These are phyloP conservation scores for Craseonycteris thonglongyai DNA, from an alignment of 2,113 vertebrate genomes.

Conservation along the genomic window DNA sequence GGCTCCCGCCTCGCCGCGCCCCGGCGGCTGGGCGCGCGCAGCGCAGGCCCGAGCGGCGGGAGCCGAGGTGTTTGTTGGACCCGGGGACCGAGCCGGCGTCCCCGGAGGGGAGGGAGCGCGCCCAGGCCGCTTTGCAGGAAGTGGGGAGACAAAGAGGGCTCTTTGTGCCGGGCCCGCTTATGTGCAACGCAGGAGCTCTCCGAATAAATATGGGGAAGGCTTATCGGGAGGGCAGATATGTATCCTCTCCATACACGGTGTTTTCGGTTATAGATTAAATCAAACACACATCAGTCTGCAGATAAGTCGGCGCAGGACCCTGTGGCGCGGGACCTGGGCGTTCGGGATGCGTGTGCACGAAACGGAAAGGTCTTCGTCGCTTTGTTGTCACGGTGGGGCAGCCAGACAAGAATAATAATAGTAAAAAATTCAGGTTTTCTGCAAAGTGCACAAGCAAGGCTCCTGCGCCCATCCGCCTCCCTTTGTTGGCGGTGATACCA, in stretches of 20 bases:
- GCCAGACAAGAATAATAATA: no score
- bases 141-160: slow-evolving; percentile 53
- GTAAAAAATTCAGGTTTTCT: background rate
- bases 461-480: background rate
- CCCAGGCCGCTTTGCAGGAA: slow-evolving; percentile 38
- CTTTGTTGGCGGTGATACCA: background rate
- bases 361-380: slow-evolving; percentile 44
- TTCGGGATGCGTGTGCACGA: background rate
- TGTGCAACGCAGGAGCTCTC: slow-evolving; percentile 62
- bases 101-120: slow-evolving; percentile 26
- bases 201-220: slow-evolving; percentile 69
- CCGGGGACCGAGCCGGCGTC: slow-evolving; percentile 35
- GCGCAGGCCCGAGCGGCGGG: slow-evolving; percentile 12
- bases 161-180: slow-evolving; percentile 47
- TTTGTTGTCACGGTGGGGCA: slow-evolving; percentile 21
- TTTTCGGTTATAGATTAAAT: slow-evolving; percentile 75
- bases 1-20: background rate
- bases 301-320: slow-evolving; percentile 36
- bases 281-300: slow-evolving; percentile 66
- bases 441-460: background rate
- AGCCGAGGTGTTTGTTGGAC: slow-evolving; percentile 60
- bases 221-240: slow-evolving; percentile 78
- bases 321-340: background rate
- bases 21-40: background rate
- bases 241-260: slow-evolving; percentile 71